Evolutionary conservation across 1,140 invertebrate species (phyloP).

Genomic region (Drosophila parabipectinata): DNA sequence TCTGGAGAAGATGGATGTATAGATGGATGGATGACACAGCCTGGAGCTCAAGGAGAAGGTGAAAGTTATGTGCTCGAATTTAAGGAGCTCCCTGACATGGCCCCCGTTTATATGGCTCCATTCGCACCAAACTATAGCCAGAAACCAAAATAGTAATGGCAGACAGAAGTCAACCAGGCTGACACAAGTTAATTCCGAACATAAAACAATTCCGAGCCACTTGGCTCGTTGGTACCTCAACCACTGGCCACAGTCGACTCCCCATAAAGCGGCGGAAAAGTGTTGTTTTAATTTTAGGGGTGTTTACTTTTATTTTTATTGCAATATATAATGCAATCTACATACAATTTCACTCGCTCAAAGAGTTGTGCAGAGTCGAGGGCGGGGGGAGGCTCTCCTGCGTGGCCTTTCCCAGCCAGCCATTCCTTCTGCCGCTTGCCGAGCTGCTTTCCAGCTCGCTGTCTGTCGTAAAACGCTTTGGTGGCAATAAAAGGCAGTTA

Average conservation of each 20-base stretch:
- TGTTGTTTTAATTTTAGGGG: conserved; percentile 73
- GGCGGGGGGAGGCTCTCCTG: too few species aligned
- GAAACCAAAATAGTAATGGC: conserved; percentile 1
- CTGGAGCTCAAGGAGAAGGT: conserved; percentile 20
- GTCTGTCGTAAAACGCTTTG: conserved; percentile 81
- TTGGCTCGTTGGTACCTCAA: conserved; percentile 18
- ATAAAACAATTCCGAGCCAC: conserved; percentile 43
- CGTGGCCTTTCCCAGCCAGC: neutral
- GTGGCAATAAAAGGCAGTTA: conserved; percentile 82
- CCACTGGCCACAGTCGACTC: conserved; percentile 9
- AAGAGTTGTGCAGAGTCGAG: conserved; percentile 47
- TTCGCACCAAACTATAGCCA: neutral
- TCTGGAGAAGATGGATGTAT: conserved; percentile 9
- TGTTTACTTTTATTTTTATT: conserved; percentile 79
- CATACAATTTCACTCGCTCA: conserved; percentile 66
- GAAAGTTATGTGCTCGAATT: conserved; percentile 46
- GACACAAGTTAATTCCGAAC: conserved; percentile 48
- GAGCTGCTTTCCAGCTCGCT: conserved; percentile 19
- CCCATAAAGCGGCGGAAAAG: conserved; percentile 61
- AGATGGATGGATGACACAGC: conserved; percentile 3
- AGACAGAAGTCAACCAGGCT: conserved; percentile 31
- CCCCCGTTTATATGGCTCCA: conserved; percentile 11
- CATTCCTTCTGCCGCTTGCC: conserved; percentile 2
- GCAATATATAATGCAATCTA: conserved; percentile 76
- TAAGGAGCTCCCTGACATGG: conserved; percentile 15